These are phyloP conservation scores for Apteryx mantelli DNA, from an alignment of 2,113 vertebrate genomes.

Conservation along the genomic window DNA sequence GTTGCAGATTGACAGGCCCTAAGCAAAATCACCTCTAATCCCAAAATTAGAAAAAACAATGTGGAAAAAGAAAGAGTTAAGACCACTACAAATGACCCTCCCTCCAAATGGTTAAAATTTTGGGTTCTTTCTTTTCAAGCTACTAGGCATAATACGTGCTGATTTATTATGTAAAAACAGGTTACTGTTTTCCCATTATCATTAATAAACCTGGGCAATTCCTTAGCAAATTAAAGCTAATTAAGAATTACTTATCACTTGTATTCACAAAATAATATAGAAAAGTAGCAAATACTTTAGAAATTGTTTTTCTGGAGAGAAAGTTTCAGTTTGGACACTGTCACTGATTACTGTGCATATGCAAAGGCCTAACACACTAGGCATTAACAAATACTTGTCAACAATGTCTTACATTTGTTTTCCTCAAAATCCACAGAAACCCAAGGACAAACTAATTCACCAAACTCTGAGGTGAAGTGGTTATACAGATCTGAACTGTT, in stretches of 20 bases:
- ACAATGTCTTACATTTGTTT: background rate
- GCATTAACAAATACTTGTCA: background rate
- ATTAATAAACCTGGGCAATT: background rate
- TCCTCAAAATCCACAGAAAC: background rate
- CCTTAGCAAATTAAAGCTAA: constrained; percentile 43
- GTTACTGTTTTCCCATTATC: background rate
- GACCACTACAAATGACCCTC: background rate
- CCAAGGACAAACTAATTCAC: background rate
- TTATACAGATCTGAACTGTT: background rate
- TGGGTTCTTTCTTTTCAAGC: constrained; percentile 1
- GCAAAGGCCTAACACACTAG: background rate
- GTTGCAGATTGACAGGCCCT: background rate
- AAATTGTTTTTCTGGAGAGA: background rate
- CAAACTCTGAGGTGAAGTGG: background rate
- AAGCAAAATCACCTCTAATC: background rate
- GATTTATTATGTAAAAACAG: constrained; percentile 22
- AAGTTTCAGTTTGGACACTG: background rate
- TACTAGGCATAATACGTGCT: background rate
- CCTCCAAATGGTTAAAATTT: background rate
- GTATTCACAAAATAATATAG: constrained; percentile 51
- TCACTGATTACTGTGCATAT: background rate
- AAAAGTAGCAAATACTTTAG: constrained; percentile 27
- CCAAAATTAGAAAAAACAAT: background rate
- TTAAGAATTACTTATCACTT: constrained; percentile 44
- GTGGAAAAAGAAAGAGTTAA: background rate